A percentile compares a stretch with the other conserved stretches of the same genome.
phyloP scores from a whole-genome alignment of 2,888 invertebrate species.

The Monoplex corrugatus region DNA sequence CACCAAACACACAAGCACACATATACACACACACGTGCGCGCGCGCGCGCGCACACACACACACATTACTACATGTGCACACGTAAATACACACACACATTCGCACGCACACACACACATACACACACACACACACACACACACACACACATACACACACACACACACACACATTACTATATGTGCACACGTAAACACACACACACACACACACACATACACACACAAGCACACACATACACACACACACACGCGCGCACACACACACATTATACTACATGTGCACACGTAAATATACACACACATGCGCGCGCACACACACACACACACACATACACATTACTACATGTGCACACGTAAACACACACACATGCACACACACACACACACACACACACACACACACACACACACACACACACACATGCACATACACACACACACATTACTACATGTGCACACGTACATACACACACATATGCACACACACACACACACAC shows the following conservation, averaged over 20 bases:
- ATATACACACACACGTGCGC: too few species aligned
- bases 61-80: too few species aligned
- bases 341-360: background rate
- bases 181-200: background rate
- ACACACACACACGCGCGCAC: background rate
- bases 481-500: too few species aligned
- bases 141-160: too few species aligned
- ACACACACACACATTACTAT: too few species aligned
- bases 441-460: background rate
- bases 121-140: too few species aligned
- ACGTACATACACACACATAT: background rate
- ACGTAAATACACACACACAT: too few species aligned
- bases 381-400: slow-evolving; percentile 13
- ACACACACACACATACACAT: slow-evolving; percentile 29
- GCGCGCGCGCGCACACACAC: too few species aligned
- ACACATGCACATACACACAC: background rate
- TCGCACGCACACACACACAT: too few species aligned
- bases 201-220: background rate
- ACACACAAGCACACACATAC: background rate
- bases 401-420: slow-evolving; percentile 13
- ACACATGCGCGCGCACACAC: background rate
- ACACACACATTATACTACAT: slow-evolving; percentile 6
- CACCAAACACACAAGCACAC: too few species aligned
- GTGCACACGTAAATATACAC: background rate
- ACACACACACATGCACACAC: background rate